These are phyloP conservation scores for Hartigia nigra DNA, from an alignment of 2,888 invertebrate genomes.

Conservation along the genomic window DNA sequence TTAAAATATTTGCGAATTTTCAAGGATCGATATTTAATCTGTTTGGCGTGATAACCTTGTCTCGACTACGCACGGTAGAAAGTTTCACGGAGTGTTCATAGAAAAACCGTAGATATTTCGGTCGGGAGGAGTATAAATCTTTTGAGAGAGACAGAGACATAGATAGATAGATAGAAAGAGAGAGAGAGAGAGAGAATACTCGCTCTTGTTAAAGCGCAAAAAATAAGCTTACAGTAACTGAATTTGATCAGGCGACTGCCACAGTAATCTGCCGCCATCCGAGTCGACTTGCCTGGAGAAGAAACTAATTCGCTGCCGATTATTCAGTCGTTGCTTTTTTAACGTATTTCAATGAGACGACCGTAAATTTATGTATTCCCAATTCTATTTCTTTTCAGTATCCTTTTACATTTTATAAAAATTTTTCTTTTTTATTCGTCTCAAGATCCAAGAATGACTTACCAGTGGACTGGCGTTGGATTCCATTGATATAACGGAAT, in stretches of 20 bases:
- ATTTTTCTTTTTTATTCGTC: neutral
- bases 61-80: neutral
- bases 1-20: neutral
- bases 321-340: neutral
- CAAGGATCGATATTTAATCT: neutral
- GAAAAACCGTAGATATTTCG: neutral
- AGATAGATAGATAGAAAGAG: neutral
- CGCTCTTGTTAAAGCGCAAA: neutral
- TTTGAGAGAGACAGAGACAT: neutral
- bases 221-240: neutral
- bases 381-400: neutral
- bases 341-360: neutral
- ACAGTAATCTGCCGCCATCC: neutral
- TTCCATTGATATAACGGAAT: neutral
- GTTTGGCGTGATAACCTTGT: neutral
- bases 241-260: neutral
- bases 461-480: neutral
- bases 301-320: neutral
- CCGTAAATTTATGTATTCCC: neutral
- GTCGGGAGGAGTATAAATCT: neutral
- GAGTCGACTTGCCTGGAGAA: neutral
- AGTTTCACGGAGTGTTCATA: neutral
- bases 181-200: neutral
- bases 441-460: neutral
- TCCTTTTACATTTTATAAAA: neutral